Conservation (phyloP, 2,797 vertebrate species). For the Sciurus vulgaris region DNA sequence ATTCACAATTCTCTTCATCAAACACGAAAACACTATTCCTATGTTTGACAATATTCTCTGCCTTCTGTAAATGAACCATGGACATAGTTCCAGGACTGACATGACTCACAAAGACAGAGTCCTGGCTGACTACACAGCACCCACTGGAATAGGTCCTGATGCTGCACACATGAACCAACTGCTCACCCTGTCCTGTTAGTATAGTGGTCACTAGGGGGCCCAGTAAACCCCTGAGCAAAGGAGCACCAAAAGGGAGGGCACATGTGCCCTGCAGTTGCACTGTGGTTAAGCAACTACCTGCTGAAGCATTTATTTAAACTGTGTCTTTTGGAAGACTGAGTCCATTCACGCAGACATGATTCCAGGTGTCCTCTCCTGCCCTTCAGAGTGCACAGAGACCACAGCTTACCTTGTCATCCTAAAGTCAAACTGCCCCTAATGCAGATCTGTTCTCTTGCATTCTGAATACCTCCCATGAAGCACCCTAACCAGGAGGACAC, state of each 20-base stretch:
- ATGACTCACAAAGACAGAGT: neutral
- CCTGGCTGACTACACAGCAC: neutral
- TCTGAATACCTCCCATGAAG: neutral
- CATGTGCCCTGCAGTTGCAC: neutral
- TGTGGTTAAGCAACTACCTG: neutral
- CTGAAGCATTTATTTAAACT: neutral
- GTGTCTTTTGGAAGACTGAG: neutral
- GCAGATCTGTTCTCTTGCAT: constrained; percentile 12
- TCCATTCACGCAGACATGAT: neutral
- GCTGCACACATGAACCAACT: neutral
- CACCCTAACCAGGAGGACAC: constrained; percentile 3
- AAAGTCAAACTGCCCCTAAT: neutral
- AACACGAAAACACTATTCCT: neutral
- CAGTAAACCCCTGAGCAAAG: neutral
- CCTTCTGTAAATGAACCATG: neutral
- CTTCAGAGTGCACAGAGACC: neutral
- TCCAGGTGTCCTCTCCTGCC: neutral
- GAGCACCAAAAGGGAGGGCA: neutral
- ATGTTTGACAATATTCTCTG: neutral
- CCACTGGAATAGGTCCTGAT: too few relatives aligned
- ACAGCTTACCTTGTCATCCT: neutral
- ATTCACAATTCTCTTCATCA: neutral
- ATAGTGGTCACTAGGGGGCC: neutral
- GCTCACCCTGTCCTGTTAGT: too few relatives aligned
- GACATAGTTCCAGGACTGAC: neutral